Evolutionary conservation across 2,113 vertebrate species (phyloP).

Genomic region (Myanophis thanlyinensis): DNA sequence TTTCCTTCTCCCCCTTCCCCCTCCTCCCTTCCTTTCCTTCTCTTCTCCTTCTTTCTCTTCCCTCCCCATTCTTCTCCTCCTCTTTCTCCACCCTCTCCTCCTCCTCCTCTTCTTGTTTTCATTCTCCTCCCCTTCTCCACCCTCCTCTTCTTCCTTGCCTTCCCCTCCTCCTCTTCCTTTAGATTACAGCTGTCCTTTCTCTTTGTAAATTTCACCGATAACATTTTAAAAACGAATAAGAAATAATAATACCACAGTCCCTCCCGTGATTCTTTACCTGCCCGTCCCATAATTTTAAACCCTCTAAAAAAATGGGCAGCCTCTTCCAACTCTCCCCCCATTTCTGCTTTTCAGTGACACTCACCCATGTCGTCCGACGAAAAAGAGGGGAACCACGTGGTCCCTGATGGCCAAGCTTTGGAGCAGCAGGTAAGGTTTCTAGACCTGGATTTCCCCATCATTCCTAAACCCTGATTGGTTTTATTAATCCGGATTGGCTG

Average conservation of each 20-base stretch:
- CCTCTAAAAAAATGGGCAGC: neutral
- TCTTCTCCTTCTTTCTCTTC: too few relatives aligned
- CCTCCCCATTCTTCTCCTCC: too few relatives aligned
- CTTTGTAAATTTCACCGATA: neutral
- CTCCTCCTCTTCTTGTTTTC: too few relatives aligned
- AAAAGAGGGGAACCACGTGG: fast-evolving
- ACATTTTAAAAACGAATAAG: neutral
- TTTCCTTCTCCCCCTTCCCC: too few relatives aligned
- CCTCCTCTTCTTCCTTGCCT: too few relatives aligned
- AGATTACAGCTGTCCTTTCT: neutral
- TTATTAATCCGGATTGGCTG: neutral
- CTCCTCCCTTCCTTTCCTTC: too few relatives aligned
- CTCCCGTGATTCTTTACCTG: neutral
- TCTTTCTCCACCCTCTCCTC: too few relatives aligned
- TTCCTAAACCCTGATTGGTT: neutral
- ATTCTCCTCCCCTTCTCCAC: too few relatives aligned
- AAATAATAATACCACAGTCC: neutral
- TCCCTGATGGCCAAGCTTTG: neutral
- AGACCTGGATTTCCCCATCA: neutral
- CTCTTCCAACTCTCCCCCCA: fast-evolving
- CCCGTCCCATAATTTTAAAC: neutral
- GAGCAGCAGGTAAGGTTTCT: neutral
- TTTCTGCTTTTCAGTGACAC: neutral
- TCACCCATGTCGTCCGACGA: neutral
- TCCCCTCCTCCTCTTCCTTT: neutral